These are phyloP conservation scores for Apis cerana DNA, from an alignment of 1,140 invertebrate genomes.

Conservation along the genomic window DNA sequence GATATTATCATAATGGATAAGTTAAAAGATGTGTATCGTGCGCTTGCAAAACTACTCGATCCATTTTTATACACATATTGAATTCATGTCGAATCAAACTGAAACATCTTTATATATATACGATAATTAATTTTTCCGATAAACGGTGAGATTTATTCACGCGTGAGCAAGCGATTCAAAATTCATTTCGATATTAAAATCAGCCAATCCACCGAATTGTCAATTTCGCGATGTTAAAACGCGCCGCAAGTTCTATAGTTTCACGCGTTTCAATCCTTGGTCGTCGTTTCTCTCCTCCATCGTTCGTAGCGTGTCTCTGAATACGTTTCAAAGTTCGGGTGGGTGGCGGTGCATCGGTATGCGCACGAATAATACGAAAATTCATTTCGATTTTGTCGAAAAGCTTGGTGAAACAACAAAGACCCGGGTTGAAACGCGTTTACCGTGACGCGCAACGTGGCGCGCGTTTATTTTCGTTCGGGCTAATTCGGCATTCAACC, in stretches of 20 bases:
- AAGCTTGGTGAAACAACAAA: slow-evolving; percentile 18
- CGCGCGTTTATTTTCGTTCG: slow-evolving; percentile 15
- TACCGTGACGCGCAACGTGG: no score
- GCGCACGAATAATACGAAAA: slow-evolving; percentile 29
- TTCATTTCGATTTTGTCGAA: background rate
- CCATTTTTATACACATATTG: no score
- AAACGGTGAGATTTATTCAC: no score
- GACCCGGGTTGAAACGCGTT: background rate
- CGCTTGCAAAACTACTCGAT: no score
- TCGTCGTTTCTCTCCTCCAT: background rate
- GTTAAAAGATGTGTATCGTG: no score
- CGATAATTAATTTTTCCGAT: no score
- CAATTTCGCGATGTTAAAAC: slow-evolving; percentile 29
- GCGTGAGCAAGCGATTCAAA: no score
- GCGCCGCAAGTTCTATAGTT: background rate
- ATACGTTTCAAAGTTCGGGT: background rate
- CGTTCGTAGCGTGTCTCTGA: slow-evolving; percentile 16
- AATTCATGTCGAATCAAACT: no score
- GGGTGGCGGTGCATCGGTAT: background rate
- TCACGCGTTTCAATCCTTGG: background rate
- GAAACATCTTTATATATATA: no score
- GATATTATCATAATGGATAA: no score
- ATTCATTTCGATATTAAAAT: slow-evolving; percentile 23
- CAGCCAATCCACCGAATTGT: slow-evolving; percentile 23
- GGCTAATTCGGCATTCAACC: slow-evolving; percentile 22